Conservation (phyloP, 2,113 vertebrate species). For the Silurus asotus region DNA sequence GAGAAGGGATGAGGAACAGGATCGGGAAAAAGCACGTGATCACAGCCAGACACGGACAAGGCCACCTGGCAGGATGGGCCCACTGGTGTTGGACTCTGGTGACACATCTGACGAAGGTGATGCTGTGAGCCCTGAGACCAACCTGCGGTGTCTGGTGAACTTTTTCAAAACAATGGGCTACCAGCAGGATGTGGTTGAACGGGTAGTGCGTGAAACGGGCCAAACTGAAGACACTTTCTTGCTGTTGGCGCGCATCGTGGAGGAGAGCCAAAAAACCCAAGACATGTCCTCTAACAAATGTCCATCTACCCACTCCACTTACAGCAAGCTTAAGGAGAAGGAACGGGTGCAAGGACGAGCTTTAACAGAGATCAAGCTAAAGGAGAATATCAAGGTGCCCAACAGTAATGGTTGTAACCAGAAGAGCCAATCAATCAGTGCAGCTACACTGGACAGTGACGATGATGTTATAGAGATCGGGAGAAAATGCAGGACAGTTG, state of each 20-base stretch:
- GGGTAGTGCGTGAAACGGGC: slow-evolving; percentile 83
- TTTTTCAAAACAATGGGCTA: slow-evolving; percentile 99
- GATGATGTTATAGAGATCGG: slow-evolving; percentile 46
- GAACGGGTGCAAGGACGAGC: slow-evolving; percentile 60
- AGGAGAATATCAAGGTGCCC: slow-evolving; percentile 70
- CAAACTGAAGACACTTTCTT: slow-evolving; percentile 86
- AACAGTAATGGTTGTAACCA: slow-evolving; percentile 66
- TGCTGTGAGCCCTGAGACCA: slow-evolving; percentile 85
- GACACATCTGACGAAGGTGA: slow-evolving; percentile 70
- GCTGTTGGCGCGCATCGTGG: slow-evolving; percentile 88
- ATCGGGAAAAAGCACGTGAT: slow-evolving; percentile 63
- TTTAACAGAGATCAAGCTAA: slow-evolving; percentile 58
- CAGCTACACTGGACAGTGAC: slow-evolving; percentile 39
- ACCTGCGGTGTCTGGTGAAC: slow-evolving; percentile 92
- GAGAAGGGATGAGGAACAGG: slow-evolving; percentile 68
- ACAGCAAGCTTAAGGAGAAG: slow-evolving; percentile 59
- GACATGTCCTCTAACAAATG: slow-evolving; percentile 40
- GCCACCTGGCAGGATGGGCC: slow-evolving; percentile 57
- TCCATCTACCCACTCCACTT: slow-evolving; percentile 49
- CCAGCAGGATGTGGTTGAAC: slow-evolving; percentile 86
- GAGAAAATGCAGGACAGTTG: slow-evolving; percentile 53
- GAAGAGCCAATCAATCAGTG: slow-evolving; percentile 64
- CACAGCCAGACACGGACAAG: slow-evolving; percentile 58
- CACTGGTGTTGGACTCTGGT: slow-evolving; percentile 60
- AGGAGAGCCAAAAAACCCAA: slow-evolving; percentile 72